Evolutionary conservation across 2,113 vertebrate genomes (phyloP), one percentile per base, ranked within the genome.

Genomic region (Platysteira castanea): DNA sequence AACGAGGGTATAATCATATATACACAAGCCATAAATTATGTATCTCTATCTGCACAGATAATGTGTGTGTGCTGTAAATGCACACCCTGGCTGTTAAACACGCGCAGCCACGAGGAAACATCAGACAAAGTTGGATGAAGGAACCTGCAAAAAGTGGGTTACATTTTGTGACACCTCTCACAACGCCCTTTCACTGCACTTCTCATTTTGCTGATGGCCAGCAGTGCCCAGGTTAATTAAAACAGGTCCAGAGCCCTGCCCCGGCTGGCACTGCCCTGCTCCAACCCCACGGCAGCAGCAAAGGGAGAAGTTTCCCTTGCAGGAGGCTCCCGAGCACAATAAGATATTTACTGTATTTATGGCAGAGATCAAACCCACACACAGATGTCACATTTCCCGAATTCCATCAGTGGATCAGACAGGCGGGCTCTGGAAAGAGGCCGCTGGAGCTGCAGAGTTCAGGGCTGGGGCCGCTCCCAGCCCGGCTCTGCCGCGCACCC

Each of bases 401-500:
- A 98, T 98, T 98, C 98, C 98, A 98, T 98, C 98, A 98, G 98
- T 97, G 87, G 96, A 95, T 95, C 94, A 98, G 98, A 96, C 97
- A 97, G 93, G 97, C 97, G 73, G 96, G 96, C 98, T 97, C 95
- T 76, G 95, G 94, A 74, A 96, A 83, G 96, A 95, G 98, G 98
- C 97, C 98, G 85, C 46, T 91, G 93, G 93, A 97, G 97, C 96
- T 73, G 30, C 92, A 83, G 90, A 95, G 98, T 97, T 98, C 93
- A 97, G 98, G 97, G 90, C n/a, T n/a, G n/a, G n/a, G 98, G 98
- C 97, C 90, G 13, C 87, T 90, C 97, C 95, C 90, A 85, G 80
- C 96, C 97, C 96, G 64, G 89, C 97, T 98, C 98, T 97, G 97
- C 98, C 98, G 79, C 92, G 98, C 98, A 98, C 98, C 97, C 96